phyloP scores from a whole-genome alignment of 2,797 vertebrate species.

The Basileuterus tristriatus region DNA sequence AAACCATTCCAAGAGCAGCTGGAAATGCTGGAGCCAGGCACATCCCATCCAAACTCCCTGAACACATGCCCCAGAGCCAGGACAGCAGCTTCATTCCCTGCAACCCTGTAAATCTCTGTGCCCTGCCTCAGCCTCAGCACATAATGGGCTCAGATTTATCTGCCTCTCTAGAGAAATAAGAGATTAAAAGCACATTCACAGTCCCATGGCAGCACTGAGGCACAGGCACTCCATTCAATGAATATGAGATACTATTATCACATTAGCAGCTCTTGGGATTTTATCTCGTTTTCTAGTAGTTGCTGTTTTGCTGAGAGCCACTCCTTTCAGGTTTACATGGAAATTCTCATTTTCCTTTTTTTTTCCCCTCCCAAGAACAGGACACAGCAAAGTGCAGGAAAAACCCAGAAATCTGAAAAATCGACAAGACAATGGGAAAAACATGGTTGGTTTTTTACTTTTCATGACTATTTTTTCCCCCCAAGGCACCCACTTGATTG shows the following conservation, averaged over 20 bases:
- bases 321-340: not conserved
- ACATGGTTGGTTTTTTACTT: not conserved
- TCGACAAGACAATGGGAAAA: not conserved
- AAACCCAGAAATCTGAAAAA: not conserved
- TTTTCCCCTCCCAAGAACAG: not conserved
- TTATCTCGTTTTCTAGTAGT: not conserved
- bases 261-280: conserved; percentile 23
- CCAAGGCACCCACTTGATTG: not conserved
- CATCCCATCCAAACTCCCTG: not conserved
- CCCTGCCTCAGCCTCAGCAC: not conserved
- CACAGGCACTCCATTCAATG: not conserved
- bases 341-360: not conserved
- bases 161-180: conserved; percentile 33
- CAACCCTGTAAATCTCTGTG: not conserved
- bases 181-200: conserved; percentile 49
- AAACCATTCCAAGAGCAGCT: not conserved
- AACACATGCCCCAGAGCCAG: not conserved
- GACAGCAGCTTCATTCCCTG: not conserved
- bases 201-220: conserved; percentile 14
- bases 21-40: not conserved
- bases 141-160: conserved; percentile 38
- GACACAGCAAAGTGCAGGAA: not conserved
- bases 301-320: not conserved
- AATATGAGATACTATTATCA: conserved; percentile 24
- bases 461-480: not conserved